These are phyloP conservation scores for Diacarnus erythraeanus DNA, from an alignment of 37 sponge, comb jelly and placozoan genomes.

Conservation along the genomic window DNA sequence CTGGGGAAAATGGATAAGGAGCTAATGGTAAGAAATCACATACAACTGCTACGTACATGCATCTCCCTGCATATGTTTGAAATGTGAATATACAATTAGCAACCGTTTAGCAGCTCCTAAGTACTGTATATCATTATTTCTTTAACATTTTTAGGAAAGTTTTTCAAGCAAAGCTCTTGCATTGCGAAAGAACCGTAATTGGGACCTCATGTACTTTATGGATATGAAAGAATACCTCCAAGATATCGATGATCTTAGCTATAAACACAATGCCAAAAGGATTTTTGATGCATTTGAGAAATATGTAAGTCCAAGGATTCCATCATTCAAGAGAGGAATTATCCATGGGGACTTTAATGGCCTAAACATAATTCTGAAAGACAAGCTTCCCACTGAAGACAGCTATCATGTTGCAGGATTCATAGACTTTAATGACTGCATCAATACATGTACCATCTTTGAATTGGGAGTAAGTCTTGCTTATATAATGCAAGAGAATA, in stretches of 20 bases:
- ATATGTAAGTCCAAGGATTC: constrained; percentile 5
- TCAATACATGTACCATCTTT: constrained; percentile 28
- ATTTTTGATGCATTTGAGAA: constrained; percentile 6
- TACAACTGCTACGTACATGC: neutral
- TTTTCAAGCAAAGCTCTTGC: neutral
- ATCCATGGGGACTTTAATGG: constrained; percentile 16
- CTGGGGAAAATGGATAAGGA: constrained; percentile 3
- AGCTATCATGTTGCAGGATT: constrained; percentile 13
- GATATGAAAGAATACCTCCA: neutral
- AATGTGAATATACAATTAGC: no score
- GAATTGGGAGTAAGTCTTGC: constrained; percentile 40
- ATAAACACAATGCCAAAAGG: constrained; percentile 1
- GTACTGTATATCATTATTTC: neutral
- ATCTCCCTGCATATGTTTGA: no score
- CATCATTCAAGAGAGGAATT: neutral
- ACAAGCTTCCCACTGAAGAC: neutral
- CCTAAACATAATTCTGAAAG: constrained; percentile 8
- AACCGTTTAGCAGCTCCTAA: no score
- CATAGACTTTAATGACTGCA: constrained; percentile 38
- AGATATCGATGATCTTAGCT: neutral
- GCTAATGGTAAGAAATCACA: neutral
- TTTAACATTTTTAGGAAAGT: neutral
- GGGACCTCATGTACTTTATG: constrained; percentile 7
- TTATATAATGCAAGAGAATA: constrained; percentile 16
- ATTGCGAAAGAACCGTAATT: neutral